These are phyloP conservation scores for Cyrtonyx montezumae DNA, from an alignment of 2,113 vertebrate genomes.

Conservation along the genomic window DNA sequence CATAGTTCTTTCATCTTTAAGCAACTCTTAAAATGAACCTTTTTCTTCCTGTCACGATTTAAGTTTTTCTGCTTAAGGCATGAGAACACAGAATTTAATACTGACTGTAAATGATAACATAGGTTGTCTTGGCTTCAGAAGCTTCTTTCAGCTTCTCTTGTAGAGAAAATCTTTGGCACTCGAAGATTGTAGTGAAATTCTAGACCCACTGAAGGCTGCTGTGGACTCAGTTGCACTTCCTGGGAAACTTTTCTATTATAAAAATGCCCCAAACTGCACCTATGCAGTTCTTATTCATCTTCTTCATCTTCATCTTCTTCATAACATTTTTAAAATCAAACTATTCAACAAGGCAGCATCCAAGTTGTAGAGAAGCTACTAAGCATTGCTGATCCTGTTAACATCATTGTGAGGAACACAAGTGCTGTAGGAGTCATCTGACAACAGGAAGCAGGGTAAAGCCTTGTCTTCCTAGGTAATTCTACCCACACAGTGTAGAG, in stretches of 20 bases:
- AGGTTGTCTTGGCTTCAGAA: not conserved
- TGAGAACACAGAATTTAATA: not conserved
- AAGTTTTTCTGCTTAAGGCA: not conserved
- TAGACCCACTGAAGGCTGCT: not conserved
- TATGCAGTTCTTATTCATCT: too few species aligned
- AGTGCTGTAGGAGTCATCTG: not conserved
- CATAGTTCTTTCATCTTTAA: not conserved
- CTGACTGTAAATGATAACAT: not conserved
- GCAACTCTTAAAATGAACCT: not conserved
- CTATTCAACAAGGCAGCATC: not conserved
- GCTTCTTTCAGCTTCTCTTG: not conserved
- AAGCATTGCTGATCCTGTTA: conserved; percentile 32
- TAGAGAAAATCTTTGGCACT: not conserved
- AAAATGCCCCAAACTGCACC: not conserved
- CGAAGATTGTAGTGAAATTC: not conserved
- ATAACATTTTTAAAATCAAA: not conserved
- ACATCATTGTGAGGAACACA: not conserved
- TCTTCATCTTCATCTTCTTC: too few species aligned
- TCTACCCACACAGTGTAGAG: not conserved
- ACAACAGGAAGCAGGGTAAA: not conserved
- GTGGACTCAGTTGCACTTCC: not conserved
- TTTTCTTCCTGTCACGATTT: not conserved
- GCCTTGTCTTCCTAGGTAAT: not conserved
- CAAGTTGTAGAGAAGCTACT: not conserved
- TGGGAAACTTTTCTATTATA: not conserved